A percentile compares a stretch with the other conserved stretches of the same genome.
phyloP scores from a whole-genome alignment of 1,140 invertebrate species.

The Panagrolaimus sp. region DNA sequence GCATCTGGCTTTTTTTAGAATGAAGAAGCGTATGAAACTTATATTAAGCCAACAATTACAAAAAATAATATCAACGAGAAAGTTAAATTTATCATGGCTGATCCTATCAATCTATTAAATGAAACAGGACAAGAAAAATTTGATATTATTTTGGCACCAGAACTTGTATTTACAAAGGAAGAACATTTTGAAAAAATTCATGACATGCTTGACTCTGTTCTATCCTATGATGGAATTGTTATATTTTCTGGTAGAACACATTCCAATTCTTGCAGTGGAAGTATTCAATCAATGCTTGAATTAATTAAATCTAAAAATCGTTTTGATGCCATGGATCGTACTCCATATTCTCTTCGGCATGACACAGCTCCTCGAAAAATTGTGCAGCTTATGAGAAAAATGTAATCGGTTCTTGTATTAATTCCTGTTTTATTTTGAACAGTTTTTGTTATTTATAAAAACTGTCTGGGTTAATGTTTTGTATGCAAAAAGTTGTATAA shows the following conservation, averaged over 20 bases:
- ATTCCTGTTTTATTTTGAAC: too few species aligned
- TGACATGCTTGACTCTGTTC: slow-evolving; percentile 42
- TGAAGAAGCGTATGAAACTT: slow-evolving; percentile 35
- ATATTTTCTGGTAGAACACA: slow-evolving; percentile 48
- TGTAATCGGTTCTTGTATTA: slow-evolving; percentile 23
- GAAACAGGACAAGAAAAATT: slow-evolving; percentile 30
- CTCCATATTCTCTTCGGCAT: slow-evolving; percentile 35
- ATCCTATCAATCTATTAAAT: slow-evolving; percentile 27
- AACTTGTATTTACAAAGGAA: slow-evolving; percentile 43
- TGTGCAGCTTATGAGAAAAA: slow-evolving; percentile 47
- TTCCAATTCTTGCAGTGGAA: slow-evolving; percentile 42
- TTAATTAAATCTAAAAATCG: slow-evolving; percentile 42
- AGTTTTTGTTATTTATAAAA: too few species aligned
- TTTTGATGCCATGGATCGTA: slow-evolving; percentile 50
- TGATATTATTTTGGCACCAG: slow-evolving; percentile 51
- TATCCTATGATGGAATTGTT: slow-evolving; percentile 48
- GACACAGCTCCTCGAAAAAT: slow-evolving; percentile 44
- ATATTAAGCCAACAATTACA: slow-evolving; percentile 44
- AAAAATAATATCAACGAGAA: slow-evolving; percentile 49
- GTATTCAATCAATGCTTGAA: slow-evolving; percentile 41
- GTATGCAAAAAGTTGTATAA: too few species aligned
- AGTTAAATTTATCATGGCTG: slow-evolving; percentile 42
- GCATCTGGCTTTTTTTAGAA: slow-evolving; percentile 15
- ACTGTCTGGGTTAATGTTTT: too few species aligned
- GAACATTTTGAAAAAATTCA: slow-evolving; percentile 43